Evolutionary conservation across 1,140 invertebrate genomes (phyloP).

Genomic region (Drosophila albomicans): DNA sequence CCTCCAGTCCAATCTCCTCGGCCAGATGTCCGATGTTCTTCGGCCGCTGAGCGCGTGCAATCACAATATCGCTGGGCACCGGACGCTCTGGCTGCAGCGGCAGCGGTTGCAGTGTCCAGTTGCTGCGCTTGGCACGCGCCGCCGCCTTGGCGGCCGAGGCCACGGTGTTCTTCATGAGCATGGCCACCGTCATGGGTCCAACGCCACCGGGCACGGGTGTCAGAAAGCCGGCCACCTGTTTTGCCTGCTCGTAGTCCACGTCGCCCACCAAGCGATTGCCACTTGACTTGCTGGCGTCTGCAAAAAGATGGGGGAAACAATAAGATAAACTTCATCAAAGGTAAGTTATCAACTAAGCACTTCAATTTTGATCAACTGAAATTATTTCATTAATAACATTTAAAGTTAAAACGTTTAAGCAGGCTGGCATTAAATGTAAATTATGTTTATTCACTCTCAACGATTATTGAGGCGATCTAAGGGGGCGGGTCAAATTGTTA

Average conservation of each 20-base stretch:
- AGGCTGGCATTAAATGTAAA: no score
- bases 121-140: conserved; percentile 85
- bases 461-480: no score
- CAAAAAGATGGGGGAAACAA: background rate
- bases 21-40: conserved; percentile 93
- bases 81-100: conserved; percentile 87
- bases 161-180: conserved; percentile 98
- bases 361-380: no score
- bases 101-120: conserved; percentile 89
- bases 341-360: no score
- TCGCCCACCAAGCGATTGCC: conserved; percentile 97
- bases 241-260: conserved; percentile 94
- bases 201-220: conserved; percentile 99
- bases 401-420: no score
- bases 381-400: no score
- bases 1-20: conserved; percentile 93
- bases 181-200: conserved; percentile 99
- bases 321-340: background rate
- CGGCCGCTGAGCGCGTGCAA: conserved; percentile 94
- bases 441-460: no score
- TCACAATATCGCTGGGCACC: conserved; percentile 95
- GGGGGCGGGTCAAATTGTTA: no score
- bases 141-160: conserved; percentile 90
- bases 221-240: conserved; percentile 93
- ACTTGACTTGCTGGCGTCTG: conserved; percentile 93